Conservation (phyloP, 2,888 invertebrate species). For the Coremacera marginata region DNA sequence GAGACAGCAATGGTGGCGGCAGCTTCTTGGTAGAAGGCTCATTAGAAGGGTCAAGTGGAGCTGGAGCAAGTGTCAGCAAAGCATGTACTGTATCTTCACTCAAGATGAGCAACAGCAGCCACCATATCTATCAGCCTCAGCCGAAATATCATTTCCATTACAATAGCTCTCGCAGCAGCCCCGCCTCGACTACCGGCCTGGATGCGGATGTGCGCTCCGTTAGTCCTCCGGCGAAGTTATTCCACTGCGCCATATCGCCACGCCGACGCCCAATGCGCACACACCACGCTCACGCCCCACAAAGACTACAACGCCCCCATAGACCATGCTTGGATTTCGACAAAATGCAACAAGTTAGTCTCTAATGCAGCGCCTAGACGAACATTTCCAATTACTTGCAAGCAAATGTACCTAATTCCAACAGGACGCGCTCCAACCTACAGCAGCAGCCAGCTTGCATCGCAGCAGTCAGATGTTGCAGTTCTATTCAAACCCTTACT, state of each 20-base stretch:
- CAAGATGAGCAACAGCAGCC: conserved; percentile 67
- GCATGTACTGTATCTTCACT: conserved; percentile 60
- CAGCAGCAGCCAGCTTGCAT: not conserved
- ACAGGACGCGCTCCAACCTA: conserved; percentile 17
- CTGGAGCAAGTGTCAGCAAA: conserved; percentile 55
- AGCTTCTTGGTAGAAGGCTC: conserved; percentile 37
- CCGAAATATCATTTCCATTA: conserved; percentile 67
- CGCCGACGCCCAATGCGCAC: conserved; percentile 75
- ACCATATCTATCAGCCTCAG: conserved; percentile 68
- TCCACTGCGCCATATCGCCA: conserved; percentile 74
- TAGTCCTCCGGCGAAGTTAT: conserved; percentile 71
- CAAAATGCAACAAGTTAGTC: conserved; percentile 93
- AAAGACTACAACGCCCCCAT: conserved; percentile 75
- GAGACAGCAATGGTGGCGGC: conserved; percentile 54
- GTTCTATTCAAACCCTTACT: no score
- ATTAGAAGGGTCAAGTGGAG: conserved; percentile 49
- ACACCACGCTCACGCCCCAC: conserved; percentile 63
- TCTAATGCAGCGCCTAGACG: conserved; percentile 63
- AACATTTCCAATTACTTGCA: conserved; percentile 45
- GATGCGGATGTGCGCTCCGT: conserved; percentile 69
- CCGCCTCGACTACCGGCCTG: conserved; percentile 67
- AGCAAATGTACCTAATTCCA: conserved; percentile 47
- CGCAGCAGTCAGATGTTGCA: not conserved
- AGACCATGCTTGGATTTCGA: conserved; percentile 95
- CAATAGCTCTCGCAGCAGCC: conserved; percentile 67